Base-by-base conservation (phyloP, 2,888 invertebrate species). In the Aleiodes alternator region DNA sequence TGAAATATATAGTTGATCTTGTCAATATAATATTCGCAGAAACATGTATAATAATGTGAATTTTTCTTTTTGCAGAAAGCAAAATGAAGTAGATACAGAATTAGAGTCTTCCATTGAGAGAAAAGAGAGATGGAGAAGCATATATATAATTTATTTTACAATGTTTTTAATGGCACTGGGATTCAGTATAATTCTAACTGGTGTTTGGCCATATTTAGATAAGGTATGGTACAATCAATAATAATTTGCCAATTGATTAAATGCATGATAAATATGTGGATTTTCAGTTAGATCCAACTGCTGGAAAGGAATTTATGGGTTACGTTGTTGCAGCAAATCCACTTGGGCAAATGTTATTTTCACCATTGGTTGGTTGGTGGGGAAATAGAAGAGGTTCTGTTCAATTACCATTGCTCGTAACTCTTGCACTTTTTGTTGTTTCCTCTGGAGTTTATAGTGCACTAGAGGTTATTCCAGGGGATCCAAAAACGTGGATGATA, bases 111-210 rank as follows among this genome's bases (percentile, higher is more conserved):
- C 90, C 57, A 90, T 90, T 76, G 93, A 96, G 87, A 93, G 93
- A 81, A 91, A 91, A 81, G 92, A 93, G 87, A 92, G 96, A 90
- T 95, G 95, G 94, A 92, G 93, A 80, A 96, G 96, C 79, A 92
- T 96, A 78, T 93, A 95, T 85, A 92, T 95, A 57, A 95, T 96
- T 85, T 96, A 96, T 90, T 96, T 96, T 89, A 96, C 96, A 73
- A 96, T 96, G 94, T 96, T 97, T 90, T 92, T 96, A 80, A 96
- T 96, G 93, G 95, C 96, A 0, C 91, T 97, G 69, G 96, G 96
- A 34, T 96, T 96, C 90, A 96, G 96, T 88, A 95, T 96, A 81
- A 94, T 96, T 81, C 91, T 97, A 59, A 96, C 96, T 0, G 96
- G 96, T 73, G 95, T 96, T 64, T 97, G 96, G 96, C 96, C 96